phyloP scores from a whole-genome alignment of 2,888 invertebrate genomes.

The Trichopoda pennipes region DNA sequence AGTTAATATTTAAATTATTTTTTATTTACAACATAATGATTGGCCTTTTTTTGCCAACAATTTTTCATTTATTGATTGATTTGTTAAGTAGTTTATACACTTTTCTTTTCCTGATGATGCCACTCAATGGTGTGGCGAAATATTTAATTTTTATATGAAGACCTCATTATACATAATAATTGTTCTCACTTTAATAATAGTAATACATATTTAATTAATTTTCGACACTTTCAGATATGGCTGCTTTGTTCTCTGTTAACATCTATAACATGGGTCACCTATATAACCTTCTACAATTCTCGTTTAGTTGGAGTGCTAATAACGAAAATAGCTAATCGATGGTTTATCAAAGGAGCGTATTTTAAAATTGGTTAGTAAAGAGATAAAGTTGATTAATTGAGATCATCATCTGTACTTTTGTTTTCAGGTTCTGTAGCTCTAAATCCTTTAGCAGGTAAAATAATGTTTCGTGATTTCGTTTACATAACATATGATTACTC shows the following conservation, averaged over 20 bases:
- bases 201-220: background rate
- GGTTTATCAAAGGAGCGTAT: slow-evolving; percentile 92
- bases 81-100: too few relatives aligned
- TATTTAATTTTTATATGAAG: too few relatives aligned
- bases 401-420: background rate
- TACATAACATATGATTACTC: slow-evolving; percentile 97
- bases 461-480: slow-evolving; percentile 98
- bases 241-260: slow-evolving; percentile 90
- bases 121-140: too few relatives aligned
- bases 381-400: background rate
- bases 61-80: too few relatives aligned
- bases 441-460: slow-evolving; percentile 97
- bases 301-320: slow-evolving; percentile 94
- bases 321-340: slow-evolving; percentile 92
- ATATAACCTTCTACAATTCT: slow-evolving; percentile 97
- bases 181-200: too few relatives aligned
- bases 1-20: too few relatives aligned
- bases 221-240: slow-evolving; percentile 82
- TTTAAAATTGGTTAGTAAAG: slow-evolving; percentile 90
- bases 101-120: too few relatives aligned
- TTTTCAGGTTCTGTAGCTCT: slow-evolving; percentile 93
- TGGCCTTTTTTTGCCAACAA: too few relatives aligned
- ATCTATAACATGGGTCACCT: slow-evolving; percentile 94
- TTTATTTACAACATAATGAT: too few relatives aligned
- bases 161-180: too few relatives aligned